Evolutionary conservation across 2,113 vertebrate genomes (phyloP), one percentile per base, ranked within the genome.

Genomic region (Callionymus lyra): DNA sequence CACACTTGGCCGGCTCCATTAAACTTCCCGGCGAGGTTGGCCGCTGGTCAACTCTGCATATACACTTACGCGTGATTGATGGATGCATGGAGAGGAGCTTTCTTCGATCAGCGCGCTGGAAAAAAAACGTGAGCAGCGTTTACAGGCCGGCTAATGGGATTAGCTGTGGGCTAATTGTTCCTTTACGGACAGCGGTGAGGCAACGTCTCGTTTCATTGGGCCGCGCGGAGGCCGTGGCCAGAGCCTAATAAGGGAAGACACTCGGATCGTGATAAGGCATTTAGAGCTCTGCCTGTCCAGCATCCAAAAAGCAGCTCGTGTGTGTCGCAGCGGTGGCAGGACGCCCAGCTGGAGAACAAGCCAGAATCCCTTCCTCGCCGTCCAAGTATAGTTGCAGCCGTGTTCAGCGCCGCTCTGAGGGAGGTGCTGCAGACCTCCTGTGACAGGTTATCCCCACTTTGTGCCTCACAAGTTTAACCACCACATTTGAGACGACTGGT

Each of bases 181-280:
- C 68, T 67, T 68, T 70, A 71, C 65, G 51, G 53, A 71, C 50
- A 56, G 64, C 66, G 63, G 68, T 76, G 82, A 80, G 61, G 75
- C 78, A 83, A 70, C 10, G 75, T 83, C 78, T 82, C 54, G 59
- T 72, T 82, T 69, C 68, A 76, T 71, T 76, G 65, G 66, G 65
- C 59, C 64, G 52, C 47, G 67, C 37, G 17, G 35, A 65, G 57
- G 65, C 70, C 44, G 56, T 63, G 73, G 59, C 61, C 65, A 62
- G 51, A 63, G 59, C 80, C 79, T 83, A 83, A 84, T 76, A 84
- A 82, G 80, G 80, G 72, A 84, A 83, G 79, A 82, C 72, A 71
- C 66, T 72, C 56, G 62, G 57, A 81, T 78, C 57, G 47, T 64
- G 79, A 84, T 78, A 77, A 81, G 80, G 70, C 74, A 65, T 72